Conservation (phyloP, 2,797 vertebrate species). For the Nannoperca australis region DNA sequence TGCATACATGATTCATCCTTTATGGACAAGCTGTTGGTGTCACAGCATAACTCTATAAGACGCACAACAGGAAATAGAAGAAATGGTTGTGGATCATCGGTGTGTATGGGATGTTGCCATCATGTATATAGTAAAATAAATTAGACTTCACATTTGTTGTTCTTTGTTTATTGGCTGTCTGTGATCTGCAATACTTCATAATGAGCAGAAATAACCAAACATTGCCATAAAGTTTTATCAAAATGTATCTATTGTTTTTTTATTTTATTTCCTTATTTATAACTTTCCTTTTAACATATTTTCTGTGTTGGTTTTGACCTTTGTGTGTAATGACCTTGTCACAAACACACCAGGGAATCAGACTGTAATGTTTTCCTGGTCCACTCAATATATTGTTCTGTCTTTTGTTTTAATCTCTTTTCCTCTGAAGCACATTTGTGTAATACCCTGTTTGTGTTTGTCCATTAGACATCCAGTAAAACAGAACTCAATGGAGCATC, state of each 20-base stretch:
- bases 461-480: constrained; percentile 88
- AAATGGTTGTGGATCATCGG: neutral
- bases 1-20: neutral
- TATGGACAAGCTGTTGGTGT: neutral
- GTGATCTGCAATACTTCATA: neutral
- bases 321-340: neutral
- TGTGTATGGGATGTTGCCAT: neutral
- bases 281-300: neutral
- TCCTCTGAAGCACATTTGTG: neutral
- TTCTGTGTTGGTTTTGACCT: neutral
- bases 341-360: neutral
- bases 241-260: neutral
- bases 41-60: neutral
- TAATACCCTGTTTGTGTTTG: neutral
- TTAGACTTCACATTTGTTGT: neutral
- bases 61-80: neutral
- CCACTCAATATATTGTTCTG: neutral
- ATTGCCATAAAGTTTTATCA: neutral
- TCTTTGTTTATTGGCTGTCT: neutral
- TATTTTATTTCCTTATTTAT: neutral
- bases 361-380: neutral
- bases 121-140: neutral
- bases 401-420: neutral
- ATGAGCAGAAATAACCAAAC: neutral
- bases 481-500: constrained; percentile 94